These are phyloP conservation scores for Syrphus vitripennis DNA, from an alignment of 2,888 invertebrate genomes.

Conservation along the genomic window DNA sequence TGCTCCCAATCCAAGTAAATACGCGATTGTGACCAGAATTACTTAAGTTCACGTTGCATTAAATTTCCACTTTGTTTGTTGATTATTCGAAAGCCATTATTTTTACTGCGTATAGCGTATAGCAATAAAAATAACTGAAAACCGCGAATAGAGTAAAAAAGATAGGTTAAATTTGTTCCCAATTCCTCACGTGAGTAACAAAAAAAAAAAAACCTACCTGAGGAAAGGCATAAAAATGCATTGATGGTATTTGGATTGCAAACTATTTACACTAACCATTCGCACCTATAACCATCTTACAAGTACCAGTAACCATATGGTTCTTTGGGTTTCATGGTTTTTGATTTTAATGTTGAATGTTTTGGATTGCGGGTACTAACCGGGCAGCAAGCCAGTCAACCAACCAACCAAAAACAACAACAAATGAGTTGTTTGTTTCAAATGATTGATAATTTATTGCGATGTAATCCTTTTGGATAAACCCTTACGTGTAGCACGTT, in stretches of 20 bases:
- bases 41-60: neutral
- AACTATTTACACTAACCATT: constrained; percentile 32
- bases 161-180: constrained; percentile 19
- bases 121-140: neutral
- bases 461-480: constrained; percentile 60
- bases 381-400: neutral
- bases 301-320: constrained; percentile 2
- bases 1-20: neutral
- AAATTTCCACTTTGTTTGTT: neutral
- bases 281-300: constrained; percentile 50
- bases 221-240: neutral
- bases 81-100: neutral
- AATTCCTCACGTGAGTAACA: neutral
- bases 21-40: constrained; percentile 24
- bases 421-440: constrained; percentile 64
- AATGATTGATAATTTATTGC: constrained; percentile 69
- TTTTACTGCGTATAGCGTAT: neutral
- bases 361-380: constrained; percentile 9
- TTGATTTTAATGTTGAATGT: constrained; percentile 37
- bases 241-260: neutral
- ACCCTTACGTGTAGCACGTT: constrained; percentile 65
- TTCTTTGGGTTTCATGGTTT: constrained; percentile 56
- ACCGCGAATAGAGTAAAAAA: constrained; percentile 4
- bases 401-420: constrained; percentile 27
- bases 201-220: neutral